These are phyloP conservation scores for Notechis scutatus DNA, from an alignment of 2,113 vertebrate genomes.

Conservation along the genomic window DNA sequence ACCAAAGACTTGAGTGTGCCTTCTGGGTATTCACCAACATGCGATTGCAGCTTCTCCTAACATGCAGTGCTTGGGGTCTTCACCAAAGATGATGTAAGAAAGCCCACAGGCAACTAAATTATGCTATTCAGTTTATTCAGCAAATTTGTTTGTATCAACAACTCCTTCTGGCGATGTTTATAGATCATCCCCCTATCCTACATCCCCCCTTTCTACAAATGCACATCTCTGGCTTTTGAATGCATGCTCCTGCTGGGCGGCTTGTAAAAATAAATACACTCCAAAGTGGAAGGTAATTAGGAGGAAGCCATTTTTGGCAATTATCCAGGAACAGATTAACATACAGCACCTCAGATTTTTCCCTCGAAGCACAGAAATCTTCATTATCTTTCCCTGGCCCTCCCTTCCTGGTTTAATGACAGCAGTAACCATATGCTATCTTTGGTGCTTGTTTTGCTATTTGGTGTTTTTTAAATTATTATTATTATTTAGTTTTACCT, in stretches of 20 bases:
- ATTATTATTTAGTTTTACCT: neutral
- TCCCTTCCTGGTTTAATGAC: neutral
- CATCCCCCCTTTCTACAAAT: neutral
- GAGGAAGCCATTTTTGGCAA: constrained; percentile 10
- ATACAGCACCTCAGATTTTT: neutral
- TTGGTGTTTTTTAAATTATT: neutral
- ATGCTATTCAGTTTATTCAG: neutral
- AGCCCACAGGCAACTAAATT: neutral
- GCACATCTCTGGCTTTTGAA: neutral
- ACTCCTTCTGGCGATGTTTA: neutral
- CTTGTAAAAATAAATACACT: neutral
- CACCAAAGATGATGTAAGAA: neutral
- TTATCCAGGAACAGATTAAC: constrained; percentile 13
- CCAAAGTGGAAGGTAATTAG: neutral
- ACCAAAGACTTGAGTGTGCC: neutral
- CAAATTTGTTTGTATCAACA: neutral
- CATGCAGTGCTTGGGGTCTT: neutral
- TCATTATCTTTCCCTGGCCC: neutral
- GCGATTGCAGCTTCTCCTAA: neutral
- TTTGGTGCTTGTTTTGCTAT: neutral
- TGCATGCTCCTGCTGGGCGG: neutral
- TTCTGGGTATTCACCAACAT: neutral
- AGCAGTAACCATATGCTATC: neutral
- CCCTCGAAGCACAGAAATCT: neutral
- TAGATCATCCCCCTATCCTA: neutral